These are phyloP conservation scores for Artibeus lituratus DNA, from an alignment of 2,797 vertebrate species.

Conservation along the genomic window DNA sequence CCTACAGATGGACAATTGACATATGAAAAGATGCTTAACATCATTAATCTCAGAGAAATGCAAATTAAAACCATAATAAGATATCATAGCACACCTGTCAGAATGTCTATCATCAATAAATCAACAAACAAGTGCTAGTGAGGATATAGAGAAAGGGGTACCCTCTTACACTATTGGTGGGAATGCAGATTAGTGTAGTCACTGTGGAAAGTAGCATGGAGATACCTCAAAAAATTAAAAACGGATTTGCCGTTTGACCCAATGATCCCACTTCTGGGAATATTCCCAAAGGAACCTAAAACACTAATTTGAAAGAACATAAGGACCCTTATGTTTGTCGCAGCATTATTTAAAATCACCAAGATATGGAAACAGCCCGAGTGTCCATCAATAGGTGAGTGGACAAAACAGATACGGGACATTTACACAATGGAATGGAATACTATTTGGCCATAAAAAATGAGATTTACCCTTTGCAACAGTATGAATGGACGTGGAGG, in stretches of 20 bases:
- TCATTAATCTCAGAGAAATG: background rate
- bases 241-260: background rate
- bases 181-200: background rate
- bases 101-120: background rate
- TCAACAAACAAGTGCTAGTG: background rate
- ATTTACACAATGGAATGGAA: background rate
- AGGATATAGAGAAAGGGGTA: background rate
- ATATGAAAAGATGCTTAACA: background rate
- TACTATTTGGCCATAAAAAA: background rate
- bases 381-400: no score
- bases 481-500: background rate
- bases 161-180: background rate
- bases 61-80: background rate
- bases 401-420: no score
- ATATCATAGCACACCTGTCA: background rate
- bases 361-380: background rate
- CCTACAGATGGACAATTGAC: background rate
- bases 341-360: background rate
- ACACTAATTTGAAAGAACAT: background rate
- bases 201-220: background rate
- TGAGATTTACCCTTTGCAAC: background rate
- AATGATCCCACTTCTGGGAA: background rate
- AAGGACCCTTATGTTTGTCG: background rate
- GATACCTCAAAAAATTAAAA: background rate
- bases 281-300: background rate